Conservation (phyloP, 2,888 invertebrate genomes). For the Gandaritis pyraliata region DNA sequence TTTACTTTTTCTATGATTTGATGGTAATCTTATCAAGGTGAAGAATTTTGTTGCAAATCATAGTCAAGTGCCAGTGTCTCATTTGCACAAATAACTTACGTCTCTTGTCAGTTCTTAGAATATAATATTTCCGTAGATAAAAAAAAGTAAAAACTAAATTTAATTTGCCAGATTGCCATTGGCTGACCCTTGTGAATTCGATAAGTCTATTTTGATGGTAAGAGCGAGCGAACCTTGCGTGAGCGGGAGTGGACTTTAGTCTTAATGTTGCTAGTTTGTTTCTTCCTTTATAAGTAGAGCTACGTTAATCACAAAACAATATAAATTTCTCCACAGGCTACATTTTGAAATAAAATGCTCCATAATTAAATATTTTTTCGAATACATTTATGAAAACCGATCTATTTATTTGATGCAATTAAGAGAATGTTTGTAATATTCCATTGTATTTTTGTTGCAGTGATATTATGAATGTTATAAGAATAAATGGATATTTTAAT, state of each 20-base stretch:
- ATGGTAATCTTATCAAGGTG: constrained; percentile 17
- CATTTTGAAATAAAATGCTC: constrained; percentile 45
- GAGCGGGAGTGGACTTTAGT: constrained; percentile 51
- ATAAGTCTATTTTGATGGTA: constrained; percentile 52
- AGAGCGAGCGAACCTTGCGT: constrained; percentile 50
- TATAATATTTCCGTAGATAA: constrained; percentile 4
- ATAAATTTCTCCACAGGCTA: constrained; percentile 47
- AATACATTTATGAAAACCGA: constrained; percentile 70
- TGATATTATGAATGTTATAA: constrained; percentile 85
- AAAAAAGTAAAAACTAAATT: no score
- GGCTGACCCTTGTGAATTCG: constrained; percentile 54
- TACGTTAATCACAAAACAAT: constrained; percentile 47
- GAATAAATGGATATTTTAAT: constrained; percentile 85
- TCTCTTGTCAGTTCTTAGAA: constrained; percentile 21
- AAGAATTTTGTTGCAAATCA: constrained; percentile 24
- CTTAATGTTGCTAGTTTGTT: constrained; percentile 48
- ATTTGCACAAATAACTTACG: constrained; percentile 29
- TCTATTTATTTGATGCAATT: constrained; percentile 79
- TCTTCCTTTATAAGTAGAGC: constrained; percentile 38
- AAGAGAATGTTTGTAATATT: constrained; percentile 82
- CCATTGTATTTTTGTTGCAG: constrained; percentile 84
- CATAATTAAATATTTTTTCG: constrained; percentile 43
- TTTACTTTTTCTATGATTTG: constrained; percentile 22
- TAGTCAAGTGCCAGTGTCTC: constrained; percentile 20
- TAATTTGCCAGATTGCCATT: constrained; percentile 43